Evolutionary conservation across 2,888 invertebrate species (phyloP), one percentile per base, ranked within the genome.

Genomic region (Helobdella robusta): DNA sequence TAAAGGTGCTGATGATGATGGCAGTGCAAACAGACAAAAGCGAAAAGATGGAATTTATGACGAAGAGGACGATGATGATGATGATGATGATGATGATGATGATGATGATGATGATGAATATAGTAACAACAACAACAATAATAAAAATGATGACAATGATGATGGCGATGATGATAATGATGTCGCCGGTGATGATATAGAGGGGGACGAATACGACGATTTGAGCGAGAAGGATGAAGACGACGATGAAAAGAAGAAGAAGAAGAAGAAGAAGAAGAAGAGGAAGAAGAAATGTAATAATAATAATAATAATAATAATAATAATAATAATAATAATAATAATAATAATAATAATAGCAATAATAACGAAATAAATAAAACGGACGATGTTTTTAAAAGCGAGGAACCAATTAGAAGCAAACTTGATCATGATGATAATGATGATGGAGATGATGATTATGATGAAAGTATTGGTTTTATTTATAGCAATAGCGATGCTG

Each of bases 241-340:
- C 5, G 30, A 32, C 15, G 25, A 58, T 18, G 25, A 60, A n/a
- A 35, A 46, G 23, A 46, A 60, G n/a, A 36, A 28, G n/a, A 60
- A 60, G 28, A 60, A 46, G 46, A 60, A 60, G 60, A 60, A 44
- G 40, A 60, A 60, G 30, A 60, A 23, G 28, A 60, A 60, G 28
- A 60, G 46, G 25, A 44, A 34, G 20, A 36, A 60, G 36, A 60
- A 25, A 15, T 18, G 23, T 60, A 44, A 36, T 36, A 44, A 60
- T 60, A 30, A 60, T 60, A 46, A 60, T 20, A 46, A 60, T 20
- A 46, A 44, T 11, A 28, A 50, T 25, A 35, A 50, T 1, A 35
- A n/a, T 20, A 28, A 20, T 20, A 36, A 59, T 59, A 18, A 59
- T 34, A 32, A 59, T 34, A 32, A 59, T 59, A 25, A 32, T 58